Base-by-base conservation (phyloP, 2,113 vertebrate genomes). In the Probosciger aterrimus region DNA sequence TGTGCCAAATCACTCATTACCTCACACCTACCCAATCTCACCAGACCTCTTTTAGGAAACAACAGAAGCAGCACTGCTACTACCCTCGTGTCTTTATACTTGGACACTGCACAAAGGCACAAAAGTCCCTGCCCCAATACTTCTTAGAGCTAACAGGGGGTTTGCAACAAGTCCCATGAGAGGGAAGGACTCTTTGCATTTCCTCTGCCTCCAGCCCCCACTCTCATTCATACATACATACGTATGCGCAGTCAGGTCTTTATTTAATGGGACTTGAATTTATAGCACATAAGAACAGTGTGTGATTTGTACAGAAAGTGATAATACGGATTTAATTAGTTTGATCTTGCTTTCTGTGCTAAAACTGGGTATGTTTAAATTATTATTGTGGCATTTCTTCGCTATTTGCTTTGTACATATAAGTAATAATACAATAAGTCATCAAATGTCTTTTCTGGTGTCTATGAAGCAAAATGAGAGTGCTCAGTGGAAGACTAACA, bases 371-470 rank as follows among this genome's bases (percentile, higher is more conserved):
- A 75, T 37, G 60, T 53, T 90, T 95, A 83, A 93, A 90, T 90
- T 35, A 88, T 93, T 90, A 75, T 62, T 90, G 90, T 84, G 69
- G 25, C 47, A 78, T 93, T 96, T 96, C 47, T 95, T 90, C 88
- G 64, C 80, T 78, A 53, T 93, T 96, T 86, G 64, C 39, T 93
- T 94, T 96, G 50, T 41, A 86, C 74, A 80, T 86, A 75, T 94
- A 96, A 95, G 96, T 96, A 96, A 96, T 64, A 93, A 76, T 19
- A 93, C 88, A 88, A 86, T 96, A 86, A 86, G 76, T 88, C 94
- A 96, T 86, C 77, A 93, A 55, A 96, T 79, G 79, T 76, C 62
- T 90, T 71, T 96, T 86, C 92, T 90, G 76, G 59, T 88, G 82
- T 73, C 50, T 92, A 24, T 52, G 76, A 91, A 92, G 93, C 57